phyloP scores from a whole-genome alignment of 2,113 vertebrate species.

The Pseudorectes ferrugineus region DNA sequence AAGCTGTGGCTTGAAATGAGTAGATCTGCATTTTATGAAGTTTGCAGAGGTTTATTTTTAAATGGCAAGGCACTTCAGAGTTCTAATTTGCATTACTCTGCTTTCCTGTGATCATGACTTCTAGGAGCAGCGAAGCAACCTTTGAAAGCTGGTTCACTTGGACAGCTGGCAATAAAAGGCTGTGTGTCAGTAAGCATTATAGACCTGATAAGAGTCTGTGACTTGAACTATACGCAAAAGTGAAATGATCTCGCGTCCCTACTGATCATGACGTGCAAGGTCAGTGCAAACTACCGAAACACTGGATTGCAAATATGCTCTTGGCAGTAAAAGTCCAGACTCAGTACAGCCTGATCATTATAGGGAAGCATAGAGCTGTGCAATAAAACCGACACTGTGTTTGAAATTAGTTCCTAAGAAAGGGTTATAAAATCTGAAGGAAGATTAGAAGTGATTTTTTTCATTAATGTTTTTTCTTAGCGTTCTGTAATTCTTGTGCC shows the following conservation, averaged over 20 bases:
- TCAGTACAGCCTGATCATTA: background rate
- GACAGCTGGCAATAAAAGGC: background rate
- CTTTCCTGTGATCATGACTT: background rate
- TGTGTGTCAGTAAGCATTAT: background rate
- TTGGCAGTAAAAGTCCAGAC: background rate
- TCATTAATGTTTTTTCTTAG: background rate
- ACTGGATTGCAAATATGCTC: background rate
- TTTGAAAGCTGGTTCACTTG: conserved; percentile 4
- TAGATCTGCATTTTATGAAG: background rate
- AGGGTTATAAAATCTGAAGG: background rate
- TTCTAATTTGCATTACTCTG: background rate
- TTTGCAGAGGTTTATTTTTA: background rate
- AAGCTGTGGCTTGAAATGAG: background rate
- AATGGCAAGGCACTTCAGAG: background rate
- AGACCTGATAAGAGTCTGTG: background rate
- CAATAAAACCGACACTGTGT: background rate
- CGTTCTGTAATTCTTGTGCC: background rate
- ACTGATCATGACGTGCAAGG: background rate
- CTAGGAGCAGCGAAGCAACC: background rate
- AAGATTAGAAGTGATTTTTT: background rate
- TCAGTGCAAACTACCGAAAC: background rate
- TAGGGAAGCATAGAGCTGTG: background rate
- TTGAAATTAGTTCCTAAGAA: background rate
- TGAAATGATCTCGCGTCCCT: background rate
- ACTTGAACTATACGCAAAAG: background rate